Percentiles rank a stretch among this genome's conserved stretches.
Conservation (phyloP, 2,888 invertebrate genomes). For the Eilema depressum region DNA sequence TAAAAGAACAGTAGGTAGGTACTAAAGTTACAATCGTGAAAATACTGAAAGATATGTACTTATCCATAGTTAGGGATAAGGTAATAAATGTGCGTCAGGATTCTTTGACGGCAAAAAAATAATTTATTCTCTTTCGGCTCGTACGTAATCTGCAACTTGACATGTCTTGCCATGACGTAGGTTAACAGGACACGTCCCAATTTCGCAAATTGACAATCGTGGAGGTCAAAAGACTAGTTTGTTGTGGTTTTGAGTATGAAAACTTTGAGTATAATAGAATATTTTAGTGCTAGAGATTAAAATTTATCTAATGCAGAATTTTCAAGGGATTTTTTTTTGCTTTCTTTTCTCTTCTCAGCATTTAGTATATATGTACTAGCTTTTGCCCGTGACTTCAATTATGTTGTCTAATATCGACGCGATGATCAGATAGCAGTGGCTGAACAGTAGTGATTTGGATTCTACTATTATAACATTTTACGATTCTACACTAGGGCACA, state of each 20-base stretch:
- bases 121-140: neutral
- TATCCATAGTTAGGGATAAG: neutral
- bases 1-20: too few relatives aligned
- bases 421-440: too few relatives aligned
- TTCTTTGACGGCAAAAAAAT: neutral
- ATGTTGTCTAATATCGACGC: too few relatives aligned
- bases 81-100: neutral
- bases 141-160: conserved; percentile 10
- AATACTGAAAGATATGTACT: neutral
- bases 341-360: too few relatives aligned
- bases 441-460: too few relatives aligned
- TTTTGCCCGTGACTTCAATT: too few relatives aligned
- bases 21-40: too few relatives aligned
- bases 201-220: conserved; percentile 44
- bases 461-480: too few relatives aligned
- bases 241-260: conserved; percentile 18
- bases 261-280: neutral
- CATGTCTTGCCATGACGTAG: conserved; percentile 22
- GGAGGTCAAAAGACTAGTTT: conserved; percentile 22
- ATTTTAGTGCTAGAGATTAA: neutral
- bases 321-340: too few relatives aligned
- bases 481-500: too few relatives aligned
- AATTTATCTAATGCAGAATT: too few relatives aligned
- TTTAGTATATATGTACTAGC: too few relatives aligned
- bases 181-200: conserved; percentile 31